Percentiles rank a stretch among this genome's conserved stretches.
Conservation (phyloP, 2,113 vertebrate species). For the Ctenodactylus gundi region DNA sequence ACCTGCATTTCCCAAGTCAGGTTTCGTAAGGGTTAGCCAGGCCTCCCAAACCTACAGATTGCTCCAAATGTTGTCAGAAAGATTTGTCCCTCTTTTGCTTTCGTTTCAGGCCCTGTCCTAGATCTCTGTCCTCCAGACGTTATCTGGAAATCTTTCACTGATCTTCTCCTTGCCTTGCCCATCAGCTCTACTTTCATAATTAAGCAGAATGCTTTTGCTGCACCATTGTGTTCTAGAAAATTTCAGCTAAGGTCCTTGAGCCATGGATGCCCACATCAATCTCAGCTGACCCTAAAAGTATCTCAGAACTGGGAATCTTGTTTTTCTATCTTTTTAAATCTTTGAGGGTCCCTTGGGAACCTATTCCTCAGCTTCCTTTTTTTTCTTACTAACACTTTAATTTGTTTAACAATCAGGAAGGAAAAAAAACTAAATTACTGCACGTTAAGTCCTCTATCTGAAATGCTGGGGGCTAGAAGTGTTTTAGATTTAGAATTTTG, state of each 20-base stretch:
- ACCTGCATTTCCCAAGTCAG: background rate
- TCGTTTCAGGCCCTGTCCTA: background rate
- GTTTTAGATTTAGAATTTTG: background rate
- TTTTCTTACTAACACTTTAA: background rate
- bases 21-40: background rate
- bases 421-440: slow-evolving; percentile 33
- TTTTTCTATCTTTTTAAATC: slow-evolving; percentile 18
- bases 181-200: background rate
- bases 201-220: background rate
- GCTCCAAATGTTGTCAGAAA: background rate
- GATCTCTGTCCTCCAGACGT: background rate
- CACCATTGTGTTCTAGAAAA: slow-evolving; percentile 5
- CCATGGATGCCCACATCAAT: background rate
- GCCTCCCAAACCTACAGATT: background rate
- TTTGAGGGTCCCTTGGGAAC: background rate
- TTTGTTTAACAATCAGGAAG: slow-evolving; percentile 10
- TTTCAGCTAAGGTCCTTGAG: background rate
- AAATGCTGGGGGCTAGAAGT: background rate
- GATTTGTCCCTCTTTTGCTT: background rate
- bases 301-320: background rate
- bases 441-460: background rate
- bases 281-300: background rate
- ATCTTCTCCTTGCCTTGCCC: background rate
- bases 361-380: background rate
- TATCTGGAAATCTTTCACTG: background rate